Conservation (phyloP, 2,888 invertebrate genomes). For the Tetanocera ferruginea region DNA sequence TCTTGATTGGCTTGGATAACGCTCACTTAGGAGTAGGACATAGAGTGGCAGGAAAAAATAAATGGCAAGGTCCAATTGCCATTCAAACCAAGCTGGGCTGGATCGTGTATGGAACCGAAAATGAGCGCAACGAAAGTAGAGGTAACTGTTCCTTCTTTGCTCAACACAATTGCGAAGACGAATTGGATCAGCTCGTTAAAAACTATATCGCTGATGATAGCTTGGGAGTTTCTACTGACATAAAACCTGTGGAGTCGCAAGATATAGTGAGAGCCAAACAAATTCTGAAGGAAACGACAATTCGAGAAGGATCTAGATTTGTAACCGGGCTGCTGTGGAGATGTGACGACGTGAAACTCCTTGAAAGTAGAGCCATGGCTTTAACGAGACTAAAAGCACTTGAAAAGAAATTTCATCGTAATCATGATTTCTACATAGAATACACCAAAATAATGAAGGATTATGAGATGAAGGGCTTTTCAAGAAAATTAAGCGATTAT, state of each 20-base stretch:
- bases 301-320: too few relatives aligned
- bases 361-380: too few relatives aligned
- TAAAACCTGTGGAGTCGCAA: background rate
- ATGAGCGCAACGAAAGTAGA: background rate
- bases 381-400: too few relatives aligned
- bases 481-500: too few relatives aligned
- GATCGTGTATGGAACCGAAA: background rate
- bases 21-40: constrained; percentile 33
- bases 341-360: too few relatives aligned
- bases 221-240: background rate
- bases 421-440: too few relatives aligned
- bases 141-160: background rate
- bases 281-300: too few relatives aligned
- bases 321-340: too few relatives aligned
- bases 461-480: too few relatives aligned
- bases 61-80: constrained; percentile 16
- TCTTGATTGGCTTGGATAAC: constrained; percentile 39
- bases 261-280: too few relatives aligned
- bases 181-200: constrained; percentile 16
- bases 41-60: constrained; percentile 7
- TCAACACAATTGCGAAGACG: background rate
- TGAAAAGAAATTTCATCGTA: too few relatives aligned
- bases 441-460: too few relatives aligned
- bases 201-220: constrained; percentile 7
- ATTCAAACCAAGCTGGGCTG: background rate